phyloP scores from a whole-genome alignment of 2,888 invertebrate species.

The Acanthosoma haemorrhoidale region DNA sequence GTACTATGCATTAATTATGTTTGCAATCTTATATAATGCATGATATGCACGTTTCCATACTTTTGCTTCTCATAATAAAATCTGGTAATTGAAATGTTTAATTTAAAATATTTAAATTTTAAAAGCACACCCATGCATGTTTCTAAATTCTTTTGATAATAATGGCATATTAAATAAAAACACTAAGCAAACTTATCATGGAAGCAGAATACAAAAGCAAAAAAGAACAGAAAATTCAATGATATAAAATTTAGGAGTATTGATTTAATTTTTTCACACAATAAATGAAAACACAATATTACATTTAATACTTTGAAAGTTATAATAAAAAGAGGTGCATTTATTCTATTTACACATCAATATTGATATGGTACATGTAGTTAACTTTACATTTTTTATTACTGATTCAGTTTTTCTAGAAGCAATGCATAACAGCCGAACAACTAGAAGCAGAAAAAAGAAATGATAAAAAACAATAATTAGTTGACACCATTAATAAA shows the following conservation, averaged over 20 bases:
- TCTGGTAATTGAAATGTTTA: background rate
- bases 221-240: background rate
- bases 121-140: slow-evolving; percentile 26
- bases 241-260: background rate
- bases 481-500: slow-evolving; percentile 11
- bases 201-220: slow-evolving; percentile 24
- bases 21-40: background rate
- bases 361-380: background rate
- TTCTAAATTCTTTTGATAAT: slow-evolving; percentile 5
- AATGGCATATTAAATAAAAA: background rate
- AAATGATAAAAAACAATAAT: background rate
- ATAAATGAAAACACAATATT: background rate
- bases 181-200: slow-evolving; percentile 17
- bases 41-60: background rate
- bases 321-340: background rate
- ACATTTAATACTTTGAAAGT: background rate
- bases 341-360: slow-evolving; percentile 14
- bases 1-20: background rate
- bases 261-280: background rate
- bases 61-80: background rate
- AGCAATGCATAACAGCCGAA: slow-evolving; percentile 26
- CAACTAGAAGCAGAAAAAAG: slow-evolving; percentile 20
- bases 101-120: background rate
- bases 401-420: slow-evolving; percentile 8
- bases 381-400: background rate